A percentile compares a stretch with the other conserved stretches of the same genome.
These are phyloP conservation scores for Cenopis cana DNA, from an alignment of 2,888 invertebrate species.

Conservation along the genomic window DNA sequence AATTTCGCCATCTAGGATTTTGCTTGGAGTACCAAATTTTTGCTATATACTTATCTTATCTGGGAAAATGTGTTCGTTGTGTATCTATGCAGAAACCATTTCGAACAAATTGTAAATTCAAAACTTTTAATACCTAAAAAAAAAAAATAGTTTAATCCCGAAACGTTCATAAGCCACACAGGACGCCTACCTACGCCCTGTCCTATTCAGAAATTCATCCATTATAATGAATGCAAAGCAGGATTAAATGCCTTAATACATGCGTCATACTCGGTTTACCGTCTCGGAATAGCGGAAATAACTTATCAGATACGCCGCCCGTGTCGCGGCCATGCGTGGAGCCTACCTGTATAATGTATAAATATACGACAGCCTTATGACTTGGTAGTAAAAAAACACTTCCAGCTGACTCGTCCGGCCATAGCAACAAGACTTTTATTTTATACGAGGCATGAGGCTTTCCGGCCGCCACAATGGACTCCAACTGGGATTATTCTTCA, in stretches of 20 bases:
- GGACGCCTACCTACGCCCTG: constrained; percentile 5
- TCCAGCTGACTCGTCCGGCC: constrained; percentile 61
- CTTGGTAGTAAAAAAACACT: constrained; percentile 57
- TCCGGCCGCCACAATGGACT: constrained; percentile 72
- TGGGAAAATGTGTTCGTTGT: background rate
- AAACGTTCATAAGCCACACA: background rate
- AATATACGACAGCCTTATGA: constrained; percentile 40
- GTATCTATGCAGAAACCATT: background rate
- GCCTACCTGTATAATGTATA: constrained; percentile 40
- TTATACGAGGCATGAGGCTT: constrained; percentile 68
- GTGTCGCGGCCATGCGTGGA: constrained; percentile 51
- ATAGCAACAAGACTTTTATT: constrained; percentile 61
- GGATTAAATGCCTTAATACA: constrained; percentile 43
- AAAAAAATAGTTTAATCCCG: background rate
- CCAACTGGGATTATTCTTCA: constrained; percentile 78
- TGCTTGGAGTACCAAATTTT: background rate
- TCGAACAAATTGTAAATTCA: background rate
- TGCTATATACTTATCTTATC: background rate
- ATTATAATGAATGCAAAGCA: constrained; percentile 41
- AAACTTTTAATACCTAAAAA: background rate
- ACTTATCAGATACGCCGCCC: constrained; percentile 74
- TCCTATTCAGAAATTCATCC: constrained; percentile 22
- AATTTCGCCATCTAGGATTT: background rate
- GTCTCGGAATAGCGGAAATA: constrained; percentile 75
- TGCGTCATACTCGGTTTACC: constrained; percentile 48